Percentiles rank a stretch among this genome's conserved stretches.
phyloP scores from a whole-genome alignment of 2,113 vertebrate genomes.

The Paramormyrops kingsleyae region DNA sequence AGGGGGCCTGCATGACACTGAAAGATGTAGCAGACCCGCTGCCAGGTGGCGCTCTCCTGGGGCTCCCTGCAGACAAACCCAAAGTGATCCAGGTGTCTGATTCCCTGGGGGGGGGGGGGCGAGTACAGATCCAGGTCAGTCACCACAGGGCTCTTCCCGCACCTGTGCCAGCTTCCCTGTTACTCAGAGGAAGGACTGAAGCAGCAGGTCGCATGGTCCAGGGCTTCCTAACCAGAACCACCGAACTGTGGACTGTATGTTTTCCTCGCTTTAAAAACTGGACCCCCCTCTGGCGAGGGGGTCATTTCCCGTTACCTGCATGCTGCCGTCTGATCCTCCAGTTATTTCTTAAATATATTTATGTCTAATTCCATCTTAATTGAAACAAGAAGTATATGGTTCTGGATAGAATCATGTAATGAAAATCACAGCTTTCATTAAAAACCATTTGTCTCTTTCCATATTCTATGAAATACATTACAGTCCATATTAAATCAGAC shows the following conservation, averaged over 20 bases:
- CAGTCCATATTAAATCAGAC: neutral
- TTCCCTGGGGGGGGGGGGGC: conserved; percentile 63
- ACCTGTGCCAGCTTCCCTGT: neutral
- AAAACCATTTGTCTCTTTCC: neutral
- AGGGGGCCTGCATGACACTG: conserved; percentile 88
- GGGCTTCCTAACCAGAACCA: neutral
- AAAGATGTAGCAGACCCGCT: conserved; percentile 92
- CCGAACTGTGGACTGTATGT: neutral
- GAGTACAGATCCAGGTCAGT: conserved; percentile 19
- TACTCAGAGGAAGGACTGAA: neutral
- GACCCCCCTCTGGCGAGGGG: neutral
- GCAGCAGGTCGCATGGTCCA: neutral
- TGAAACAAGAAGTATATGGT: neutral
- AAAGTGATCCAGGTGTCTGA: conserved; percentile 93
- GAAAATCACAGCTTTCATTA: neutral
- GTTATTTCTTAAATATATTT: neutral
- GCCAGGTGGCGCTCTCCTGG: conserved; percentile 72
- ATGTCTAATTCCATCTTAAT: neutral
- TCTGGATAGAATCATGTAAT: neutral
- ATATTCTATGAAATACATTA: neutral
- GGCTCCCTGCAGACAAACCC: conserved; percentile 96
- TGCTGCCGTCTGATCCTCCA: neutral
- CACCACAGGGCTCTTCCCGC: neutral
- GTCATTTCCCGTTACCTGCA: neutral
- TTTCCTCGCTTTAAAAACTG: neutral